Conservation (phyloP, 2,888 invertebrate genomes). For the Netelia virgata region DNA sequence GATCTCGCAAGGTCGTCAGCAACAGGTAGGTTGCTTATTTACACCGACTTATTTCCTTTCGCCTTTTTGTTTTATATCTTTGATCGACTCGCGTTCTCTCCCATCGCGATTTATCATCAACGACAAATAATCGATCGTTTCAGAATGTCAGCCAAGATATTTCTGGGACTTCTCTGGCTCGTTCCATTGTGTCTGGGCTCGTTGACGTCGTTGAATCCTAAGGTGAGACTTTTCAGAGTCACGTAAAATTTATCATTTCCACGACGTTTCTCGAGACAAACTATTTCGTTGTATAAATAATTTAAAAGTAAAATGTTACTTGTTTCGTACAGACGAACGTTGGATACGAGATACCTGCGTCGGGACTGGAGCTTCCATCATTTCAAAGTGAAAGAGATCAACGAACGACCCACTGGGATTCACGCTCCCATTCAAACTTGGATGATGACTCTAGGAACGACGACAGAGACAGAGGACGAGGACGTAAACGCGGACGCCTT, state of each 20-base stretch:
- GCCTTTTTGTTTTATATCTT: neutral
- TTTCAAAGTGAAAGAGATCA: constrained; percentile 48
- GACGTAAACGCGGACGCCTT: constrained; percentile 47
- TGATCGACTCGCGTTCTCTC: neutral
- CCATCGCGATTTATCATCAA: neutral
- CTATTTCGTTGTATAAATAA: constrained; percentile 38
- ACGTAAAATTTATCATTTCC: neutral
- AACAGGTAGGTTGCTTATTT: constrained; percentile 55
- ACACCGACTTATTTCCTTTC: neutral
- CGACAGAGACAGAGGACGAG: constrained; percentile 39
- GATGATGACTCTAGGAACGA: constrained; percentile 35
- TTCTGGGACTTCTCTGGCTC: constrained; percentile 36
- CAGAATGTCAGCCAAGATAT: constrained; percentile 35
- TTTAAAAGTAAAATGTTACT: constrained; percentile 28
- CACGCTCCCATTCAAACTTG: constrained; percentile 60
- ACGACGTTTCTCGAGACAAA: constrained; percentile 16
- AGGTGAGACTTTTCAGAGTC: constrained; percentile 36
- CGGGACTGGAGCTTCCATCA: constrained; percentile 1
- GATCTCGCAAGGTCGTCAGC: constrained; percentile 44
- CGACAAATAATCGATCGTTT: constrained; percentile 1
- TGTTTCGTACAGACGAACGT: constrained; percentile 25
- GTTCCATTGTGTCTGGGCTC: constrained; percentile 7
- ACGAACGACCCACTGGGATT: constrained; percentile 63
- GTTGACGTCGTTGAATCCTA: constrained; percentile 19
- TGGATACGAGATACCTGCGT: constrained; percentile 25